phyloP scores from a whole-genome alignment of 2,113 vertebrate genomes.

The Lota lota region DNA sequence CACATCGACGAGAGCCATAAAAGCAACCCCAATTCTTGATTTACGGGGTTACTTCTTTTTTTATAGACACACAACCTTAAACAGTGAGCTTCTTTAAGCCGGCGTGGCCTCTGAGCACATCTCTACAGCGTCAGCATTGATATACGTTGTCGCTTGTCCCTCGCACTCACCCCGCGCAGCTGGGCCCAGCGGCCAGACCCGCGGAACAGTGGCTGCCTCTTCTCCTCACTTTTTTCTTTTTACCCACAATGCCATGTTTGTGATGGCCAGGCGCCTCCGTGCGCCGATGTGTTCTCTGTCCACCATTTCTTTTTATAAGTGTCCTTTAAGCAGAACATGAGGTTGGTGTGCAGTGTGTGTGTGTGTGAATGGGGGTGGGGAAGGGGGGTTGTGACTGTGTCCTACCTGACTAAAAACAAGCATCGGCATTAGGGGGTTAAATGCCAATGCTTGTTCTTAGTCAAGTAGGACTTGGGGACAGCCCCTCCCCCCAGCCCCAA shows the following conservation, averaged over 20 bases:
- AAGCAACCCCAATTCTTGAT: constrained; percentile 22
- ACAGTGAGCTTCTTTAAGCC: constrained; percentile 47
- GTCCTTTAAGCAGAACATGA: no score
- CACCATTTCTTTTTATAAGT: not conserved
- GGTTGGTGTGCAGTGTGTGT: constrained; percentile 5
- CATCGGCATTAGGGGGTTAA: constrained; percentile 14
- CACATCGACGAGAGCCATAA: constrained; percentile 11
- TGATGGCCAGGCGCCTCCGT: constrained; percentile 30
- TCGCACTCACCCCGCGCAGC: constrained; percentile 49
- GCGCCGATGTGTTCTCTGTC: constrained; percentile 8
- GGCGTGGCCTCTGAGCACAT: constrained; percentile 27
- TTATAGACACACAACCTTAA: constrained; percentile 21
- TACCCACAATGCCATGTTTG: constrained; percentile 61
- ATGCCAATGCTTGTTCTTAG: constrained; percentile 56
- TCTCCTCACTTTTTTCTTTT: constrained; percentile 18
- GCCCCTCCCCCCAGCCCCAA: constrained; percentile 43
- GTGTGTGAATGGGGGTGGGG: constrained; percentile 18
- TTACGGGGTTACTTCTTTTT: constrained; percentile 13
- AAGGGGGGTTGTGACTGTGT: not conserved
- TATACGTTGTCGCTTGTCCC: constrained; percentile 47
- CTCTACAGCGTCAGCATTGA: constrained; percentile 45
- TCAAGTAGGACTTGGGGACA: constrained; percentile 65
- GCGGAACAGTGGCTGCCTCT: constrained; percentile 51
- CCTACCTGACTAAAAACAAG: no score
- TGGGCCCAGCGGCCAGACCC: constrained; percentile 39